phyloP scores from a whole-genome alignment of 2,888 invertebrate species.

The Pachydiplax longipennis region DNA sequence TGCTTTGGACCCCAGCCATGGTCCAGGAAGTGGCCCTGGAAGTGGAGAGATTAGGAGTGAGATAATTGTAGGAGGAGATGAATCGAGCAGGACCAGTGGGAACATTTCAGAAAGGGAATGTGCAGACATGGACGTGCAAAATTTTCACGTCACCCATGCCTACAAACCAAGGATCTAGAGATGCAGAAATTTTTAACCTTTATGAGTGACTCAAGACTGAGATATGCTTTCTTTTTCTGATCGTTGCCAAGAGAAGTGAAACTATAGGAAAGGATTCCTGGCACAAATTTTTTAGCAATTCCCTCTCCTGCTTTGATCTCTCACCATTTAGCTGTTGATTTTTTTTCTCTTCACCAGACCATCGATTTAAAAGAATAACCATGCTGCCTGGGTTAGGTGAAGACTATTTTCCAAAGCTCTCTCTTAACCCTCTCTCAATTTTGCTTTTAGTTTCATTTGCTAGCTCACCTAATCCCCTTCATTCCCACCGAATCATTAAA shows the following conservation, averaged over 20 bases:
- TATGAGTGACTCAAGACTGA: conserved; percentile 30
- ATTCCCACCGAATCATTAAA: background rate
- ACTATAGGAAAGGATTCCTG: background rate
- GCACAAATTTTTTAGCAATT: conserved; percentile 21
- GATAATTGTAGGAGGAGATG: background rate
- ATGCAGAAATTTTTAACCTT: background rate
- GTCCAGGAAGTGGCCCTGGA: background rate
- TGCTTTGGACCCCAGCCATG: background rate
- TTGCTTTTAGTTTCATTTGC: background rate
- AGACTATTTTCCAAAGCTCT: no score
- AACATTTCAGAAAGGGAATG: conserved; percentile 59
- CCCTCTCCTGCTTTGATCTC: background rate
- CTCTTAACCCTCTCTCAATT: background rate
- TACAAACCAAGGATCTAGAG: conserved; percentile 63
- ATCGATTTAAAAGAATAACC: no score
- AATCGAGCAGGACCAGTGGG: conserved; percentile 19
- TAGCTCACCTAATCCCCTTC: background rate
- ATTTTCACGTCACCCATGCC: conserved; percentile 62
- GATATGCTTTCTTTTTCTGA: background rate
- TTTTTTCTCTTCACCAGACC: background rate
- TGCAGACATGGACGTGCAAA: conserved; percentile 63
- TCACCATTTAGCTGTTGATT: background rate
- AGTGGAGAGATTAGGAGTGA: conserved; percentile 16
- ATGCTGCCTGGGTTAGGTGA: no score
- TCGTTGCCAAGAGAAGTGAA: background rate